phyloP scores from a whole-genome alignment of 2,797 vertebrate genomes.

The Hyperoplus immaculatus region DNA sequence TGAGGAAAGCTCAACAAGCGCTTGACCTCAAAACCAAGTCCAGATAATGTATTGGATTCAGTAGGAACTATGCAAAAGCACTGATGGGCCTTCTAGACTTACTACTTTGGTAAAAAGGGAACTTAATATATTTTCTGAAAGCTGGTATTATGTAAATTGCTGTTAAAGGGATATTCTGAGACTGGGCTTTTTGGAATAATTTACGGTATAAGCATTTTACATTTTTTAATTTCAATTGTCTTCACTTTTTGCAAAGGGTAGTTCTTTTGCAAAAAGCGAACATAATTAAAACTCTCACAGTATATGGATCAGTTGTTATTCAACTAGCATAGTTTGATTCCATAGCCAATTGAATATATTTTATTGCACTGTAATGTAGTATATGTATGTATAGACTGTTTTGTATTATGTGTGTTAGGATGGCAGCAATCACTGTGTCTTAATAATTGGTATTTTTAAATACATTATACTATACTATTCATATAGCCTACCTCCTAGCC shows the following conservation, averaged over 20 bases:
- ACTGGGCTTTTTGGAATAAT: background rate
- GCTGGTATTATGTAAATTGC: background rate
- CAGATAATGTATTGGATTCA: slow-evolving; percentile 37
- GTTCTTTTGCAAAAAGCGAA: background rate
- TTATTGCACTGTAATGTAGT: background rate
- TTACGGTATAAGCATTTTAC: background rate
- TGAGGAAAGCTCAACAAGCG: slow-evolving; percentile 80
- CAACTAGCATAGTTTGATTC: too few species aligned
- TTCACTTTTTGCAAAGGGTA: background rate
- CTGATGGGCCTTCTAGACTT: slow-evolving; percentile 28
- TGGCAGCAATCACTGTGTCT: slow-evolving; percentile 26
- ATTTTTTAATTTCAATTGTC: too few species aligned
- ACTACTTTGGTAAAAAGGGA: slow-evolving; percentile 22
- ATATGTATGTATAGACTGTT: background rate
- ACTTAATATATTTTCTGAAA: background rate
- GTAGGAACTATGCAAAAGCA: background rate
- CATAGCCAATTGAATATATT: background rate
- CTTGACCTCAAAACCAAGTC: slow-evolving; percentile 78
- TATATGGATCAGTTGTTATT: background rate
- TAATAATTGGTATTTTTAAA: background rate
- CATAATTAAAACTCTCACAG: background rate
- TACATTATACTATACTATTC: background rate
- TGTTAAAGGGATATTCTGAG: slow-evolving; percentile 5
- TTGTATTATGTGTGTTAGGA: background rate
- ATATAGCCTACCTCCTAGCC: background rate